Conservation (phyloP, 2,797 vertebrate species). For the Corythornis leucogaster region DNA sequence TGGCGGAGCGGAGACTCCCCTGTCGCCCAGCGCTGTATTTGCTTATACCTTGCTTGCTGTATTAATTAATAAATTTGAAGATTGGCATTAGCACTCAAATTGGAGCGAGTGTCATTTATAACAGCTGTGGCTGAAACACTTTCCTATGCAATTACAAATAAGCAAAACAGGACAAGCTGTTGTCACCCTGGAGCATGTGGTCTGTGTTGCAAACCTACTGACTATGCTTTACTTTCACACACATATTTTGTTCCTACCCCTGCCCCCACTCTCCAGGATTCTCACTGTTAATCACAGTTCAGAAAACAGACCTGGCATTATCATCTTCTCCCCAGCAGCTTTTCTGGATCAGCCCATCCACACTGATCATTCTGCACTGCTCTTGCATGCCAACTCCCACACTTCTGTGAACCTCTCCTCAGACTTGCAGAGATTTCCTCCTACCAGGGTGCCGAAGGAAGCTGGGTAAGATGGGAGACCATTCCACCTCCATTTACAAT, state of each 20-base stretch:
- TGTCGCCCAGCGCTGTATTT: too few species aligned
- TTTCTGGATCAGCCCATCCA: neutral
- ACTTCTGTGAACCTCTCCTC: neutral
- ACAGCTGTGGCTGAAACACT: neutral
- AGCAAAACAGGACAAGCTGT: neutral
- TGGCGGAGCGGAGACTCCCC: too few species aligned
- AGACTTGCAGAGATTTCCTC: neutral
- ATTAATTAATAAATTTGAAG: too few species aligned
- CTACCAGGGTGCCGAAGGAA: neutral
- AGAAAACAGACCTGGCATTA: neutral
- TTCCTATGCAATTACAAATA: neutral
- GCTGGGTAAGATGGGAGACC: neutral
- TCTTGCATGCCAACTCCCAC: neutral
- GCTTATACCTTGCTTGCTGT: too few species aligned
- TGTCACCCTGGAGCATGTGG: neutral
- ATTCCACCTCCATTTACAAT: neutral
- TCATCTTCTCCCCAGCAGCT: neutral
- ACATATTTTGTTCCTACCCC: neutral
- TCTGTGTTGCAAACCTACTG: neutral
- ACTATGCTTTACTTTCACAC: fast-evolving
- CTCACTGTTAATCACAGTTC: neutral
- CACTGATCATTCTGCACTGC: neutral
- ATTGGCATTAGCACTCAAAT: too few species aligned
- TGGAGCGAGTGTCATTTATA: too few species aligned
- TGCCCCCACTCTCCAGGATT: neutral